Evolutionary conservation across 2,113 vertebrate species (phyloP), one percentile per base, ranked within the genome.

Genomic region (Psilopogon haemacephalus): DNA sequence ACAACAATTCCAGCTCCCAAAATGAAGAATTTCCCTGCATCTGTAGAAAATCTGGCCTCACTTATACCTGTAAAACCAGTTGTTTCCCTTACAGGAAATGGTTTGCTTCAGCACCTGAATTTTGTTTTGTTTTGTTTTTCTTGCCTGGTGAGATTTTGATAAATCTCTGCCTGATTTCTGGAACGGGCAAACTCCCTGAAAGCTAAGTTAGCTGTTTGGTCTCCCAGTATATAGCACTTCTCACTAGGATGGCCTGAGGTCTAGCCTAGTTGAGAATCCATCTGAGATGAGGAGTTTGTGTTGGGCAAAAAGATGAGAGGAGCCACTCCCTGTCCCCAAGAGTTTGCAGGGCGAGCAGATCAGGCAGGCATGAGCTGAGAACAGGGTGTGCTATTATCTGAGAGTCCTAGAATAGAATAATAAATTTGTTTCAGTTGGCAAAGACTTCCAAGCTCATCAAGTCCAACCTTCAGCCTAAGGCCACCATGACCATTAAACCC

Each of bases 11-110:
- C 67, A 84, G 50, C 78, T 55, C 3, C 0, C 89, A 76, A 77
- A 94, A 92, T 84, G 67, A 97, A 95, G 95, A 85, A 71, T 91
- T 95, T 84, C 81, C 44, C 77, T 8, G 42, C 94, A 4, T 91
- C 89, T 95, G 88, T 95, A 95, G 65, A 74, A 96, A 97, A 97
- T 95, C 90, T 96, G 94, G 86, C 94, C 81, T 95, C 85, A 88
- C 54, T 89, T 79, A 82, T 86, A 84, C 83, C 87, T 93, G 86
- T 88, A 93, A 91, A 95, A 94, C 62, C 48, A 79, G 88, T 95
- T 89, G 87, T 95, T 91, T 93, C 82, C 88, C 62, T 76, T 64
- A 59, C 69, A 84, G 89, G 95, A 97, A 96, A 97, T 92, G 60
- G 86, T 48, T 95, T 94, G 38, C 76, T 94, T 96, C 82, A 94